Evolutionary conservation across 2,888 invertebrate genomes (phyloP), one percentile per base, ranked within the genome.

Genomic region (Parnassius mnemosyne): DNA sequence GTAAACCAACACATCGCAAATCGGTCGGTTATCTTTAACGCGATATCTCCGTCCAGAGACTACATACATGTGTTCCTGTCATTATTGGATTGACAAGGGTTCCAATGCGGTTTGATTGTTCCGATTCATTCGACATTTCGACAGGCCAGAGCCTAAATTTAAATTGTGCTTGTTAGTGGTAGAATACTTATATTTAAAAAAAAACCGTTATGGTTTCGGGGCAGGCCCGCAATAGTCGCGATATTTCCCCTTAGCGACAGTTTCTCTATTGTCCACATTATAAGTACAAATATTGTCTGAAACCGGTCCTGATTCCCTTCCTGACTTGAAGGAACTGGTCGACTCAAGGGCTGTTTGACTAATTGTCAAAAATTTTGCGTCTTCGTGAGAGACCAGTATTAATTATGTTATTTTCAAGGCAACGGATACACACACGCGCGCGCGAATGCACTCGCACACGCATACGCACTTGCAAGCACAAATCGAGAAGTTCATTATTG

Each of bases 61-160:
- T 60, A 61, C 66, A 70, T 60, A 61, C 66, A 70, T 71, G 68
- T 65, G 69, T 70, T 75, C 68, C 69, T 78, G 79, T 81, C 83
- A 79, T 79, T 80, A 78, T 81, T 77, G 71, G 67, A 75, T 71
- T 83, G 84, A 87, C 81, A 77, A 83, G 85, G 86, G 85, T 83
- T 70, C 71, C 67, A 62, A 72, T 67, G 68, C 68, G 64, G 67
- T 66, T 71, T 74, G 73, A 82, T 82, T 84, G 80, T 83, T 79
- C 77, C 72, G 74, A 80, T 79, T 78, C 79, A 75, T 74, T 80
- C 77, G 75, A 70, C 75, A 76, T 78, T 74, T 72, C 72, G 78
- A 76, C 74, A 72, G 75, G 76, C 80, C 72, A 69, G 65, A 65
- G 20, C 43, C 43, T 44, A 53, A 67, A 75, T 76, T 75, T 77